Base-by-base conservation (phyloP, 2,113 vertebrate species). In the Psilopogon haemacephalus region DNA sequence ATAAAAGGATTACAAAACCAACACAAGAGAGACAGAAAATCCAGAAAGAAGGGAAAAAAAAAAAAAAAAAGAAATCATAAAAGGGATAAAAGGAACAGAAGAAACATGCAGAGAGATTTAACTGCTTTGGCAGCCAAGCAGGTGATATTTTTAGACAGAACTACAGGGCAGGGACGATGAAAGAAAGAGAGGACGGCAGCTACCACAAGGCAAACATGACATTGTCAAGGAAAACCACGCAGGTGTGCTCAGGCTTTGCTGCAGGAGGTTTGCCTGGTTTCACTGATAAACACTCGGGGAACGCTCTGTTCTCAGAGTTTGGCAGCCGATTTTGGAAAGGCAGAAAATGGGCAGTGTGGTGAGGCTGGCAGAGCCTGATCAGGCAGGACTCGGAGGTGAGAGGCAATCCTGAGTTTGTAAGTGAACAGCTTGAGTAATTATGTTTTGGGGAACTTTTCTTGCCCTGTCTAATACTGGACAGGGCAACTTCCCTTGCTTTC, bases 111-210 rank as follows among this genome's bases (percentile, higher is more conserved):
- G 23, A 54, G 42, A 56, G 78, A 67, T 93, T 92, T 85, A 80
- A 71, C 32, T 71, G 48, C 72, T 73, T 80, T 95, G 87, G 84
- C 91, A 94, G 87, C 68, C 1, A 2, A 77, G 56, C 18, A 68
- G 65, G 48, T 83, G 87, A 1, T 95, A 95, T 94, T 91, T 96
- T 96, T 94, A 94, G 87, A 68, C 13, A 33, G 48, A 48, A 42
- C 14, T 76, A 14, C 78, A 86, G 71, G 59, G 56, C 59, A 85
- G 38, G 44, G 33, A 58, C 10, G 5, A 76, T 68, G 75, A 91
- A 89, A 90, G 62, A 44, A 77, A 56, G 44, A 79, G 52, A 32
- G 28, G 28, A 42, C 38, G 50, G 55, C 84, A 90, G 59, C 73
- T 55, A 89, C 26, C 16, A 6, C 63, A 46, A 1, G 1, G 84